Evolutionary conservation across 2,797 vertebrate genomes (phyloP).

Genomic region (Nyctalus aviator): DNA sequence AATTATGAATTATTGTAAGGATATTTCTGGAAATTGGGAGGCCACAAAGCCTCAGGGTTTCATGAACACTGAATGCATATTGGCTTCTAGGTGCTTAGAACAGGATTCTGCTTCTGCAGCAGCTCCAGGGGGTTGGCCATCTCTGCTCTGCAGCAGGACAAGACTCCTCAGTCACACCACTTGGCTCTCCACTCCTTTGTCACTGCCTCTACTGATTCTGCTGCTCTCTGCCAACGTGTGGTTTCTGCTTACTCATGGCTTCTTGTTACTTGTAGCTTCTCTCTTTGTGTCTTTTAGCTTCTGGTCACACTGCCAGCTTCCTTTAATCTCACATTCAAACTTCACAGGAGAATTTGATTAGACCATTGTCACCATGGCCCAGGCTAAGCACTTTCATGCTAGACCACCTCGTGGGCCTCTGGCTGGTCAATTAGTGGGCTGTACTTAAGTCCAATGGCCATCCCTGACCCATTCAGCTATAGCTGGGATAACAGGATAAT

Average conservation of each 20-base stretch:
- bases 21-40: constrained; percentile 25
- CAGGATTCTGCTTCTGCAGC: neutral
- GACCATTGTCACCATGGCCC: neutral
- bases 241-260: neutral
- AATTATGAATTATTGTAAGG: neutral
- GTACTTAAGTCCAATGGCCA: too few relatives aligned
- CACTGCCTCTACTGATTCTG: neutral
- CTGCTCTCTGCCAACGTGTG: too few relatives aligned
- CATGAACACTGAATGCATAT: neutral
- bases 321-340: neutral
- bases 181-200: neutral
- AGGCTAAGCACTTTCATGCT: neutral
- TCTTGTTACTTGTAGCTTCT: neutral
- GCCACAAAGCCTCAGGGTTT: neutral
- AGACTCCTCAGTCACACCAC: accelerated
- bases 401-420: neutral
- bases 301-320: neutral
- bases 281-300: neutral
- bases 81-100: neutral
- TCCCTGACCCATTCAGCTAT: neutral
- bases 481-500: neutral
- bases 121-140: neutral
- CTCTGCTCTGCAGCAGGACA: too few relatives aligned
- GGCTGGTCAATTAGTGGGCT: neutral
- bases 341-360: neutral